Base-by-base conservation (phyloP, 2,113 vertebrate genomes). In the Limanda limanda region DNA sequence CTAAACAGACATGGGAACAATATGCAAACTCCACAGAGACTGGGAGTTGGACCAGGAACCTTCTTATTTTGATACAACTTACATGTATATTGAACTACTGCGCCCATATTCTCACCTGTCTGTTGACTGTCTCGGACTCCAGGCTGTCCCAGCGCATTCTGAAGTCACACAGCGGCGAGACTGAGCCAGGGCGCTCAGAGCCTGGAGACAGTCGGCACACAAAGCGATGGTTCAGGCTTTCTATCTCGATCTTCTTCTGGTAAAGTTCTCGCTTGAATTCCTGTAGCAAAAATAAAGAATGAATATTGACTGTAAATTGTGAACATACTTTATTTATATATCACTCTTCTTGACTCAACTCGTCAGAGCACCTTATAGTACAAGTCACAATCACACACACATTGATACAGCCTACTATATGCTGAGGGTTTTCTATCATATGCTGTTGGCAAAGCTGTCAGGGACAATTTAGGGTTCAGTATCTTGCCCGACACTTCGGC, bases 221-320 rank as follows among this genome's bases (percentile, higher is more conserved):
- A 71, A 90, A 94, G 40, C 88, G 93, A 80, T 95, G 96, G 85
- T 93, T 94, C 79, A 95, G 87, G 61, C 95, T 97, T 85, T 97
- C 96, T 60, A 96, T 94, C 0, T 97, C 96, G 24, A 97, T 96
- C 86, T 96, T 95, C 93, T 94, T 94, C 92, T 97, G 96, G 86
- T 97, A 96, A 31, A 97, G 95, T 77, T 97, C 95, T 64, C 94
- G 68, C 90, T 96, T 97, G 87, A 96, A 95, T 76, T 94, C 95
- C 96, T 97, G 86, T 0, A 68, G 0, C 10, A 64, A 47, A 42
- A 60, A 71, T 4, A 17, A 52, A 65, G 3, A 57, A n/a, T 24
- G 8, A 59, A 31, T 31, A 31, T 31, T 73, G 3, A 3, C 61
- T 58, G 21, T 17, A 12, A 20, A 35, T 20, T 20, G 14, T 8